Evolutionary conservation across 2,113 vertebrate genomes (phyloP), one percentile per base, ranked within the genome.

Genomic region (Andinoacara biseriatus): DNA sequence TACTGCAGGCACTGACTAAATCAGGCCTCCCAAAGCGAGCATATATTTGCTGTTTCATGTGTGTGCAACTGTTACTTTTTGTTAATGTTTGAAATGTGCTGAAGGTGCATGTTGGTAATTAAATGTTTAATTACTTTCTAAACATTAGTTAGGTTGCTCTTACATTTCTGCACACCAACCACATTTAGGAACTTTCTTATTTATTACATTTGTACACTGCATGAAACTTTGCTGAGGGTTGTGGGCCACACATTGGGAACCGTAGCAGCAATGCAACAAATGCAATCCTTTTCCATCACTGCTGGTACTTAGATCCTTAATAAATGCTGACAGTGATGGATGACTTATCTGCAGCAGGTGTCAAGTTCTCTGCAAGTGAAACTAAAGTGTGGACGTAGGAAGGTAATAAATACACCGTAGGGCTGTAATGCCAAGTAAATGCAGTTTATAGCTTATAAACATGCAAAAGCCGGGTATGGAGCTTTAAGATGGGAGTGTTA

Each of bases 401-500:
- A 59, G 17, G 24, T 46, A 59, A 52, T 26, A 72, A n/a, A 33
- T 31, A 52, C 40, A 29, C 0, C 7, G 1, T 15, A 0, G 38
- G 13, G 7, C 61, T 56, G 69, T 56, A 24, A 75, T 18, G 56
- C 81, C 15, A 46, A 74, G 52, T 40, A 59, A 33, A 72, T 9
- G n/a, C 33, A 0, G 3, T 60, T 80, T 26, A 62, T 20, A 49
- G 65, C 18, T 33, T 8, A 49, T 31, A 54, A 72, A 63, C 74
- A 86, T 84, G 82, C 80, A 78, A 24, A 81, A 46, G 22, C 38
- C 0, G 1, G 20, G 46, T 43, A 31, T 33, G 78, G 76, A 56
- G 11, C 76, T 84, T 76, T n/a, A 81, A 46, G 22, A 38, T 0
- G 2, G 26, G 54, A 58, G 9, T 72, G 82, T 74, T 4, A 33